Evolutionary conservation across 2,113 vertebrate species (phyloP).

Genomic region (Mus pahari): DNA sequence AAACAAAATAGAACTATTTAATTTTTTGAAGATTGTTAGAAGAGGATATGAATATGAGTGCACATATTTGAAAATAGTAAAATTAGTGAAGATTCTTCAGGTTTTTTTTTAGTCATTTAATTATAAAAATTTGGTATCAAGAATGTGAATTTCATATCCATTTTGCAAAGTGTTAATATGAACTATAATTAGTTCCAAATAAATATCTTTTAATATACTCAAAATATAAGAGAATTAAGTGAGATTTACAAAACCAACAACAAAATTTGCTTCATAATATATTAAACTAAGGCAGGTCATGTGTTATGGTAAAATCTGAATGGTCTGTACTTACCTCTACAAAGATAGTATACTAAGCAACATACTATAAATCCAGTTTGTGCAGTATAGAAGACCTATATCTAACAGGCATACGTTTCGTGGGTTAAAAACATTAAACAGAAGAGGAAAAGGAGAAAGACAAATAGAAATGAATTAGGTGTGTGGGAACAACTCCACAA

Average conservation of each 20-base stretch:
- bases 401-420: not conserved
- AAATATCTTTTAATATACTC: not conserved
- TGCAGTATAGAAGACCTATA: not conserved
- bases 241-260: not conserved
- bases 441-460: not conserved
- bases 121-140: not conserved
- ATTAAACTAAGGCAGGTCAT: conserved; percentile 49
- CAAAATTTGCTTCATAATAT: conserved; percentile 32
- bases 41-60: not conserved
- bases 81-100: not conserved
- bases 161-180: not conserved
- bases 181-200: not conserved
- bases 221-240: not conserved
- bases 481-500: not conserved
- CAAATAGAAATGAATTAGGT: not conserved
- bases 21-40: not conserved
- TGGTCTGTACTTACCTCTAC: conserved; percentile 6
- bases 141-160: conserved; percentile 21
- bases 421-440: not conserved
- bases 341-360: not conserved
- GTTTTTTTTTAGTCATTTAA: conserved; percentile 39
- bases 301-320: conserved; percentile 47
- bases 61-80: not conserved
- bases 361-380: conserved; percentile 37
- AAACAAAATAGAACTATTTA: not conserved